Base-by-base conservation (phyloP, 2,113 vertebrate genomes). In the Rhinogobius similis region DNA sequence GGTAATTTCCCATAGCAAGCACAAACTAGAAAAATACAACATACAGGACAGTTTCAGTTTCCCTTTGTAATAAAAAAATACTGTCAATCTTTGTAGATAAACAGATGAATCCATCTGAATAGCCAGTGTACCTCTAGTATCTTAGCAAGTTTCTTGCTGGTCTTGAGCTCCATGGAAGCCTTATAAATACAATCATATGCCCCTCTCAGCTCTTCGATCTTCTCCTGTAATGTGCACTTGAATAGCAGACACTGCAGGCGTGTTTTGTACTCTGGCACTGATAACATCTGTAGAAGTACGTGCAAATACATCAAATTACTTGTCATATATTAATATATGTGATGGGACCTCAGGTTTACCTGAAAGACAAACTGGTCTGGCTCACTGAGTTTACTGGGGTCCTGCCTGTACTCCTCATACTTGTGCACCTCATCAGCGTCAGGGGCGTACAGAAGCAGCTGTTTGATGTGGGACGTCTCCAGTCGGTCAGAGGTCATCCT, bases 1-100 rank as follows among this genome's bases (percentile, higher is more conserved):
- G 88, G 59, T 99, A 99, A 87, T 99, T 99, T 7, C 98, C 98
- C 97, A 99, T 99, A 0, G 98, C 98, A 88, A 99, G 87, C 70
- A 99, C 98, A 65, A 99, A 99, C 98, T 99, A 66, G 72, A 67
- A 58, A 62, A 83, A 78, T 64, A 62, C 27, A 61, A 12, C 3
- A 26, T 32, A 20, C 7, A 21, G 8, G 23, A 41, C 9, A n/a
- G 12, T 13, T 12, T 41, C 39, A 41, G 10, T 41, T 41, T 1
- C 32, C 32, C 39, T 41, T 41, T 41, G 39, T 41, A 10, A n/a
- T 48, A 5, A 20, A n/a, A 48, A 48, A 20, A 20, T n/a, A 48
- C 16, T n/a, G 18, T 48, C 32, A 36, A 36, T 36, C 5, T 36
- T 36, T 36, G 32, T 36, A 36, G 32, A 8, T 36, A 36, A 36